A percentile compares a stretch with the other conserved stretches of the same genome.
phyloP scores from a whole-genome alignment of 1,140 invertebrate genomes.

The Ips typographus region DNA sequence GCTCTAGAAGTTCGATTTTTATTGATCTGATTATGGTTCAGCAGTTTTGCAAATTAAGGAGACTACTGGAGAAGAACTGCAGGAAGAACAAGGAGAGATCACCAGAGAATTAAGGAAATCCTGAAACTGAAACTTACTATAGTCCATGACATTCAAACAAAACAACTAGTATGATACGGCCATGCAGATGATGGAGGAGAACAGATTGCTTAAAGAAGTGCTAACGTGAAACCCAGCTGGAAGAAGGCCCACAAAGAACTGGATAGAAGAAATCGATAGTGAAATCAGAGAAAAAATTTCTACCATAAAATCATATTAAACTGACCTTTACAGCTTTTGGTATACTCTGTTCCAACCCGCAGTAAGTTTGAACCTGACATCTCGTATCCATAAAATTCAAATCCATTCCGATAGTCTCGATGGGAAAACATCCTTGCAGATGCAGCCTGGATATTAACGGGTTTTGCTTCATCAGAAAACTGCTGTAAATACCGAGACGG shows the following conservation, averaged over 20 bases:
- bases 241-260: too few relatives aligned
- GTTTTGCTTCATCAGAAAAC: conserved; percentile 48
- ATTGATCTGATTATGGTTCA: too few relatives aligned
- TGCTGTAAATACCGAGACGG: conserved; percentile 38
- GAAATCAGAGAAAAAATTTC: too few relatives aligned
- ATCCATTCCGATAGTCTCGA: conserved; percentile 42
- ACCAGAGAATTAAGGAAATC: too few relatives aligned
- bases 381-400: conserved; percentile 46
- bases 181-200: too few relatives aligned
- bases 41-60: neutral
- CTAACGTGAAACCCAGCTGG: too few relatives aligned
- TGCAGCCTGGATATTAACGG: conserved; percentile 45
- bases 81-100: neutral
- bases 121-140: too few relatives aligned
- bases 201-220: too few relatives aligned
- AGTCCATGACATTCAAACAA: too few relatives aligned
- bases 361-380: conserved; percentile 38
- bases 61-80: neutral
- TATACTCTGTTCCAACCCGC: conserved; percentile 36
- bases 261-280: neutral
- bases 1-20: conserved; percentile 28
- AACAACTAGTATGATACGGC: too few relatives aligned
- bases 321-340: conserved; percentile 40
- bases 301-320: too few relatives aligned
- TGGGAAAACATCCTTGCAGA: conserved; percentile 39